These are phyloP conservation scores for Linnaemya tessellans DNA, from an alignment of 2,888 invertebrate genomes.

Conservation along the genomic window DNA sequence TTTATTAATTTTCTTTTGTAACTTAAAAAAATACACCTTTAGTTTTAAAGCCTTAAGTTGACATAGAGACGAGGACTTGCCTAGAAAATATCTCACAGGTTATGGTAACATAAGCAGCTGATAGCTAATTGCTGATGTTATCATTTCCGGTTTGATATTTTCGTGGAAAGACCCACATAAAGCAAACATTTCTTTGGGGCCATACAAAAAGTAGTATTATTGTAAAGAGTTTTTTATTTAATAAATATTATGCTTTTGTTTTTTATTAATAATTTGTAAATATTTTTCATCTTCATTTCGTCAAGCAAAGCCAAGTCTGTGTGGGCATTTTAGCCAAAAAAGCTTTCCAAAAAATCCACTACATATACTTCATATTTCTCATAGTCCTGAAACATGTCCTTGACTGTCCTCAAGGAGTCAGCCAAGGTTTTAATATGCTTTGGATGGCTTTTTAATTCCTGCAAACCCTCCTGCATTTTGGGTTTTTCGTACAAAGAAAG, in stretches of 20 bases:
- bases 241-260: conserved; percentile 11
- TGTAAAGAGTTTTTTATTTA: conserved; percentile 39
- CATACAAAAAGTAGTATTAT: conserved; percentile 46
- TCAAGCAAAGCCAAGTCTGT: neutral
- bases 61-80: too few relatives aligned
- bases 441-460: conserved; percentile 13
- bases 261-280: neutral
- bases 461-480: conserved; percentile 7
- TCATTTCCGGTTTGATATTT: neutral
- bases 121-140: too few relatives aligned
- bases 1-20: neutral
- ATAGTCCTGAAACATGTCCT: neutral
- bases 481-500: conserved; percentile 10
- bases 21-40: neutral
- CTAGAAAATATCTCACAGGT: too few relatives aligned
- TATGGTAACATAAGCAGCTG: too few relatives aligned
- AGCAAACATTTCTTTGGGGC: conserved; percentile 16
- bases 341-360: neutral
- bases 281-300: neutral
- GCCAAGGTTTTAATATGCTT: neutral
- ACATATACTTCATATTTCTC: neutral
- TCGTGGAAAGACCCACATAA: neutral
- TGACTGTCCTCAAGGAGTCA: neutral
- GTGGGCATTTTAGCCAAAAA: conserved; percentile 1
- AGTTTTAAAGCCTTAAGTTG: conserved; percentile 2